Conservation (phyloP, 2,888 invertebrate genomes). For the Stenurella melanura region DNA sequence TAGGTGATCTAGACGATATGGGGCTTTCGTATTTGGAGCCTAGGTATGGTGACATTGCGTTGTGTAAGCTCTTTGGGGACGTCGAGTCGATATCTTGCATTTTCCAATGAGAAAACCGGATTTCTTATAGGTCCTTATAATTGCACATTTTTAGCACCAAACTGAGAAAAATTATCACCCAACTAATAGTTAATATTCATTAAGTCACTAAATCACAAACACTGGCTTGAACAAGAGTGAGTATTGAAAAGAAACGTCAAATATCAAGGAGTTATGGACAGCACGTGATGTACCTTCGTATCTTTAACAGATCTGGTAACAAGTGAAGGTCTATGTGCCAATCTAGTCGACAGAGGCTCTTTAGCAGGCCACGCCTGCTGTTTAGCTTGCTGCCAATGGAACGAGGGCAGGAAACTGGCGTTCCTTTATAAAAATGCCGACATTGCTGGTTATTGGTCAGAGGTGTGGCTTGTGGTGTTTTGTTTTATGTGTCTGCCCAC, state of each 20-base stretch:
- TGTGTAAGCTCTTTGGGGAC: slow-evolving; percentile 62
- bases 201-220: slow-evolving; percentile 42
- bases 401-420: slow-evolving; percentile 53
- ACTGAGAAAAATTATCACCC: slow-evolving; percentile 33
- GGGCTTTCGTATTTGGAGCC: slow-evolving; percentile 71
- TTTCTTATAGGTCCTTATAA: slow-evolving; percentile 41
- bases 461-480: slow-evolving; percentile 58
- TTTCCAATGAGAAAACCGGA: slow-evolving; percentile 41
- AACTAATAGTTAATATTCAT: not conserved
- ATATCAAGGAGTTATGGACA: slow-evolving; percentile 55
- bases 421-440: slow-evolving; percentile 64
- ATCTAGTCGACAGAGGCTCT: slow-evolving; percentile 63
- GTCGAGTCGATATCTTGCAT: slow-evolving; percentile 72
- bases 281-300: slow-evolving; percentile 65
- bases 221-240: slow-evolving; percentile 2
- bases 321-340: slow-evolving; percentile 69
- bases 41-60: slow-evolving; percentile 71
- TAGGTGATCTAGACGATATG: slow-evolving; percentile 72
- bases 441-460: slow-evolving; percentile 59
- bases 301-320: slow-evolving; percentile 71
- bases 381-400: slow-evolving; percentile 57
- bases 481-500: slow-evolving; percentile 62
- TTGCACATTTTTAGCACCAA: slow-evolving; percentile 49
- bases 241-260: slow-evolving; percentile 49
- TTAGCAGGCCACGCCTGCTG: slow-evolving; percentile 64